Evolutionary conservation across 2,888 invertebrate genomes (phyloP), one percentile per base, ranked within the genome.

Genomic region (Eupithecia tripunctaria): DNA sequence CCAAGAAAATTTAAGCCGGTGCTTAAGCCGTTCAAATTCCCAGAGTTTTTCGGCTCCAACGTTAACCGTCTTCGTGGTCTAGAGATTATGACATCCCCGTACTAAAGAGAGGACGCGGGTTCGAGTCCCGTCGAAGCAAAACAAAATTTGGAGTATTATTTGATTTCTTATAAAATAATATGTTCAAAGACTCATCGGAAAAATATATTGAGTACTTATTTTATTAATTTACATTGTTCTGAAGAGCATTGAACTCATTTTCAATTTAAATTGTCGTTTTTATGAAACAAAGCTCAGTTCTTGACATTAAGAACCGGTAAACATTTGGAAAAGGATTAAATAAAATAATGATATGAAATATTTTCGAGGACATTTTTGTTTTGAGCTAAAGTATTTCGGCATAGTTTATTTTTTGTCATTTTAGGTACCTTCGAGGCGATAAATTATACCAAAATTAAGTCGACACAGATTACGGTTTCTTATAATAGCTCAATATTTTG

Each of bases 231-330:
- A 63, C 38, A 41, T 38, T 38, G 21, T 64, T 38, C 38, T 25
- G 2, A 63, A 65, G 77, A 75, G 63, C 75, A 77, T 82, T 85
- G 86, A 85, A 84, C 86, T 85, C 2, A 27, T 27, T 64, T 64
- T 21, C 27, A 67, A 67, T 70, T 67, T 27, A 63, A 32, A 32
- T 51, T 21, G 51, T 21, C 21, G 6, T 43, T 21, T 47, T 51
- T 51, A 51, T 7, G 25, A 41, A 66, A 25, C 51, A 38, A 70
- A 43, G 6, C 36, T 71, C 70, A 67, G 51, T 51, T 70, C 70
- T 67, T 67, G 70, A 68, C 69, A 73, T 77, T 75, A 70, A 70
- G 25, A 76, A 73, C 71, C 74, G 70, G 75, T 76, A 70, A 69
- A 74, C 59, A 72, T 71, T 72, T 62, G 67, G 41, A 68, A 78